Conservation (phyloP, 2,797 vertebrate genomes). For the Staurois parvus region DNA sequence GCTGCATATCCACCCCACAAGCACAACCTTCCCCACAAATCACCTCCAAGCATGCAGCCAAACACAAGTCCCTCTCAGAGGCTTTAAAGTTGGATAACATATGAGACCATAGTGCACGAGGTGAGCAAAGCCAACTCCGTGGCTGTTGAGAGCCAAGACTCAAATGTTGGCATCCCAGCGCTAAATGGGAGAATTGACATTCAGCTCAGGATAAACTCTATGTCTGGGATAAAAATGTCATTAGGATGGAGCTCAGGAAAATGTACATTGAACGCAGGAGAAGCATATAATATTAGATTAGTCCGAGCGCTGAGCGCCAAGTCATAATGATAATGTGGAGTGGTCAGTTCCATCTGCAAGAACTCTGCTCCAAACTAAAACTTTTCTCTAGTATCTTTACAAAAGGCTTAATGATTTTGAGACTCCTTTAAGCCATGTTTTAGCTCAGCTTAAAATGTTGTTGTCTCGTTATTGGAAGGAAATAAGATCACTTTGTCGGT, state of each 20-base stretch:
- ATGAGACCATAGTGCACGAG: not conserved
- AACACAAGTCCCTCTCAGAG: too few species aligned
- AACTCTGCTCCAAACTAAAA: too few species aligned
- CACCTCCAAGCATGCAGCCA: not conserved
- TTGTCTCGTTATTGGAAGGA: not conserved
- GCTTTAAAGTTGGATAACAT: not conserved
- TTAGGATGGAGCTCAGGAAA: not conserved
- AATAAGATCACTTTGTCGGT: not conserved
- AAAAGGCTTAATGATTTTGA: not conserved
- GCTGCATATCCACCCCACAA: not conserved
- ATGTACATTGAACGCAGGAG: too few species aligned
- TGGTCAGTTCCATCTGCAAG: too few species aligned
- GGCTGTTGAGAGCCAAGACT: not conserved
- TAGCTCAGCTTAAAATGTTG: not conserved
- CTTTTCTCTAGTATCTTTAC: too few species aligned
- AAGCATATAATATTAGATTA: too few species aligned
- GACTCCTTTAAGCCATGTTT: not conserved
- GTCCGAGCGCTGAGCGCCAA: too few species aligned
- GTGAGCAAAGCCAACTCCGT: not conserved
- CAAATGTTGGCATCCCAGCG: not conserved
- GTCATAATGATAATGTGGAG: too few species aligned
- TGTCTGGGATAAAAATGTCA: not conserved
- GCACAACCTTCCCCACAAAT: not conserved
- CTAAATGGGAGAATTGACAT: not conserved
- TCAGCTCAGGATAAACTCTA: not conserved